Base-by-base conservation (phyloP, 2,888 invertebrate species). In the Flexamia atlantica region DNA sequence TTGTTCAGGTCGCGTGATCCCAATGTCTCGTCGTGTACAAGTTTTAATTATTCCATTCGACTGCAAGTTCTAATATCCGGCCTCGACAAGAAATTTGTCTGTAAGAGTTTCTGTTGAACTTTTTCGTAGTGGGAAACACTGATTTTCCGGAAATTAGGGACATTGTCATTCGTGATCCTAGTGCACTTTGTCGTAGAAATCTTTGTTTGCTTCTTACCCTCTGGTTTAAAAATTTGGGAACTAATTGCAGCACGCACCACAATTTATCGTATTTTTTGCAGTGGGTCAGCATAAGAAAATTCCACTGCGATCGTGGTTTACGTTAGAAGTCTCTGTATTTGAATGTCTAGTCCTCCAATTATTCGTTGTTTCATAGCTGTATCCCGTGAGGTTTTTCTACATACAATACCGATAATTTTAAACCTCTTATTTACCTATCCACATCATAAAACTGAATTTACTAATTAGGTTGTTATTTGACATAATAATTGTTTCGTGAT, bases 11-110 rank as follows among this genome's bases (percentile, higher is more conserved):
- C 25, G 64, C 64, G 64, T 64, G 64, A 53, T 20, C 23, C 20
- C 64, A 12, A 17, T 28, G 28, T 28, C 64, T 64, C 28, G 64
- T 30, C 2, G 5, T 12, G 28, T 64, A 28, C 28, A 64, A 64
- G 28, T 64, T 64, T 64, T 64, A 64, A 64, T 64, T 64, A 64
- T 64, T 64, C 28, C 64, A 14, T 64, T 64, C 64, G 28, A 64
- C 64, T 64, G 64, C 64, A 64, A 64, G 25, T 28, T 64, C 64
- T 25, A 64, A 64, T 64, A 64, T 64, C 64, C 64, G 64, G 28
- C 30, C n/a, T 28, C 7, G 30, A 64, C 64, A 17, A 12, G 64
- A 28, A 5, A 28, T 17, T 64, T 64, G 25, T 30, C 64, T 64
- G 57, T 5, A 57, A 5, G 57, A 25, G 20, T 57, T 57, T 46